Evolutionary conservation across 2,888 invertebrate species (phyloP).

Genomic region (Selenia dentaria): DNA sequence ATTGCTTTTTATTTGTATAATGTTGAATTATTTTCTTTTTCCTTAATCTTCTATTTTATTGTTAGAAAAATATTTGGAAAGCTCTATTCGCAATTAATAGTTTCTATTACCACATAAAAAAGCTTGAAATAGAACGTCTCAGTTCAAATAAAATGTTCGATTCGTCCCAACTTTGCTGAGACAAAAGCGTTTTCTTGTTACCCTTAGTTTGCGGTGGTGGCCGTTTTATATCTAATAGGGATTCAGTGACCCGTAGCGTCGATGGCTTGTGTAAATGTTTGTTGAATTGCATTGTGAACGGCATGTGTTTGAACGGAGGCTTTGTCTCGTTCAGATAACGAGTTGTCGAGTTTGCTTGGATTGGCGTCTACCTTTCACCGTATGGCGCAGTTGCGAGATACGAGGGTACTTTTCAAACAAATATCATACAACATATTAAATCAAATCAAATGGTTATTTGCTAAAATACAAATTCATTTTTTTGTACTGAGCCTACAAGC

Average conservation of each 20-base stretch:
- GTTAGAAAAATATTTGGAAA: no score
- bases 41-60: no score
- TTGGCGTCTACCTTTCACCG: no score
- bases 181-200: conserved; percentile 23
- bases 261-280: conserved; percentile 19
- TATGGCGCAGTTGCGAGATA: no score
- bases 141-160: conserved; percentile 14
- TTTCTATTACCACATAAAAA: background rate
- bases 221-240: conserved; percentile 11
- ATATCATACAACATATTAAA: no score
- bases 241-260: conserved; percentile 16
- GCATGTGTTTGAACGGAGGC: background rate
- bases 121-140: conserved; percentile 3
- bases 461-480: no score
- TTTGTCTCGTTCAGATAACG: background rate
- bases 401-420: no score
- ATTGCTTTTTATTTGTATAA: no score
- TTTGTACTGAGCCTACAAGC: no score
- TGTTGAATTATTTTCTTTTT: no score
- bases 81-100: no score
- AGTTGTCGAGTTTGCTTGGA: background rate
- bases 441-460: no score
- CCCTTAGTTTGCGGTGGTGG: conserved; percentile 10
- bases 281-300: conserved; percentile 13
- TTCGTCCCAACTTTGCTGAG: conserved; percentile 15